These are phyloP conservation scores for Laupala kohalensis DNA, from an alignment of 1,140 invertebrate species.

Conservation along the genomic window DNA sequence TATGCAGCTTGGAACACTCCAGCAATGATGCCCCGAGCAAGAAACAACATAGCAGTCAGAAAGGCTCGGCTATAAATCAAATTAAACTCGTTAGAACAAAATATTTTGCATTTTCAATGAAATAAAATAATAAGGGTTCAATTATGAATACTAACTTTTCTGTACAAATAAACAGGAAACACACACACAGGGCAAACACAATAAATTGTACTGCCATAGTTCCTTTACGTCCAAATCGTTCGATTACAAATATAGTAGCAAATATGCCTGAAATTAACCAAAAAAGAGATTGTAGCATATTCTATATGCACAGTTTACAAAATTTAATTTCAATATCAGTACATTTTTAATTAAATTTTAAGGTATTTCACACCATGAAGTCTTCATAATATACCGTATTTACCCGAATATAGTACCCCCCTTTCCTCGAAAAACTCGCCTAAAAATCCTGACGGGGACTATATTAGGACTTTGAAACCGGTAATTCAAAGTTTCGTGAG, in stretches of 20 bases:
- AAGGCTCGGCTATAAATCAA: constrained; percentile 50
- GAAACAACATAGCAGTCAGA: constrained; percentile 72
- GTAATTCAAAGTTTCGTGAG: too few relatives aligned
- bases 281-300: constrained; percentile 5
- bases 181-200: constrained; percentile 69
- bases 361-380: too few relatives aligned
- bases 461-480: too few relatives aligned
- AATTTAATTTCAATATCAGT: too few relatives aligned
- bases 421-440: too few relatives aligned
- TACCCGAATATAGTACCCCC: too few relatives aligned
- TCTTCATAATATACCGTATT: too few relatives aligned
- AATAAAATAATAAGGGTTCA: neutral
- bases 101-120: neutral
- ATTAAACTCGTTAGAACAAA: constrained; percentile 6
- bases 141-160: constrained; percentile 44
- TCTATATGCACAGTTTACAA: too few relatives aligned
- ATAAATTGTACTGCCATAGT: constrained; percentile 92
- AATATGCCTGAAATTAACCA: constrained; percentile 60
- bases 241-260: constrained; percentile 82
- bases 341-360: too few relatives aligned
- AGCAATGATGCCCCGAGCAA: constrained; percentile 83
- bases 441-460: too few relatives aligned
- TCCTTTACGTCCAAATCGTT: constrained; percentile 77
- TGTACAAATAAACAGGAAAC: constrained; percentile 62
- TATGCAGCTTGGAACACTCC: constrained; percentile 91